Conservation (phyloP, 2,797 vertebrate genomes). For the Pseudocheirus occidentalis region DNA sequence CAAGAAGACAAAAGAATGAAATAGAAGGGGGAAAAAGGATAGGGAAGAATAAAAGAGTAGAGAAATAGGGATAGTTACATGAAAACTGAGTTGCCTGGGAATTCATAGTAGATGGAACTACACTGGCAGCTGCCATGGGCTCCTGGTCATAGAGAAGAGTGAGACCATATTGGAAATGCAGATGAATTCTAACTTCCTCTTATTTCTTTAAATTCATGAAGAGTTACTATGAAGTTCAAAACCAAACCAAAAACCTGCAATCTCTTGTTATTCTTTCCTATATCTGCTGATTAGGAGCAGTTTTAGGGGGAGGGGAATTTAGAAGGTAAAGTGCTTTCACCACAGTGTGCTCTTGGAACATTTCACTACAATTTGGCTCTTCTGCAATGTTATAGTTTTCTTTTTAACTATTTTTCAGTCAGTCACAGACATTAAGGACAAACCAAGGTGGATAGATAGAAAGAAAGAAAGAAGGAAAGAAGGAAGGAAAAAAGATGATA, state of each 20-base stretch:
- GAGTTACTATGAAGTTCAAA: not conserved
- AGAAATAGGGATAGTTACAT: not conserved
- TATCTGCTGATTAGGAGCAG: not conserved
- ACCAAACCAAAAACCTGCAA: not conserved
- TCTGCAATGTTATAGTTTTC: not conserved
- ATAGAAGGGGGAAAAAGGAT: not conserved
- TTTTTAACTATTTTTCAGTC: not conserved
- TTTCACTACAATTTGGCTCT: not conserved
- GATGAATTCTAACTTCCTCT: not conserved
- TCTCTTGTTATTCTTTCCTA: not conserved
- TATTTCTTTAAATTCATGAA: not conserved
- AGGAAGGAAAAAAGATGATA: no score
- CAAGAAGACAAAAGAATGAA: not conserved
- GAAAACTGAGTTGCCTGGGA: not conserved
- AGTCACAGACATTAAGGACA: not conserved
- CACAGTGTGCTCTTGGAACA: not conserved
- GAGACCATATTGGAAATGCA: not conserved
- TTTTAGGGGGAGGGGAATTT: not conserved
- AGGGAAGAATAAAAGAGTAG: not conserved
- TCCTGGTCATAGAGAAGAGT: not conserved
- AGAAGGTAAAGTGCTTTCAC: not conserved
- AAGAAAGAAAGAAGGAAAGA: no score
- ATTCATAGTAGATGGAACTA: not conserved
- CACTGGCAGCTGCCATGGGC: not conserved
- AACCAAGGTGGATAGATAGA: not conserved